These are phyloP conservation scores for Shargacucullia verbasci DNA, from an alignment of 2,888 invertebrate species.

Conservation along the genomic window DNA sequence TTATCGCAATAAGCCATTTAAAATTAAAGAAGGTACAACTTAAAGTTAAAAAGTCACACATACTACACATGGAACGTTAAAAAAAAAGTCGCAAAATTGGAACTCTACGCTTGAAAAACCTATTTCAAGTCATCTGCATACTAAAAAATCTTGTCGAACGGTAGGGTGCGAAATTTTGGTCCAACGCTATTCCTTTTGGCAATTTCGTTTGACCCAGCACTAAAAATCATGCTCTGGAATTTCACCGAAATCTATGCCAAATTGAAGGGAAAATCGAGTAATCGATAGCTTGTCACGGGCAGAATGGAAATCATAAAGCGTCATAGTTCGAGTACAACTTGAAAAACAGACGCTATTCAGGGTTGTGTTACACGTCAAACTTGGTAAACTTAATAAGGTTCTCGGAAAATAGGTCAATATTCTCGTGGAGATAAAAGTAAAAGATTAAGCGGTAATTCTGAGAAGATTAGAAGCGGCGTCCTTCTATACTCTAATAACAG, in stretches of 20 bases:
- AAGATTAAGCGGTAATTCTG: no score
- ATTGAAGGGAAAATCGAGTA: constrained; percentile 13
- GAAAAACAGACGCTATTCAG: no score
- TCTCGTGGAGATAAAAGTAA: no score
- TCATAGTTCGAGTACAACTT: not conserved
- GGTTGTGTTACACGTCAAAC: no score
- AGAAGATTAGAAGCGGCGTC: no score
- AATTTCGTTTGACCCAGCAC: not conserved
- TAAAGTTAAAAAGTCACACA: no score
- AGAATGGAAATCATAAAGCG: not conserved
- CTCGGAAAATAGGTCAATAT: no score
- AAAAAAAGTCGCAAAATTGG: not conserved
- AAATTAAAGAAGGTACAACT: no score
- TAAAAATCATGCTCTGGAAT: constrained; percentile 1
- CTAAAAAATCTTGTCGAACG: constrained; percentile 16
- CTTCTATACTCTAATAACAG: no score
- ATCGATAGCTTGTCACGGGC: not conserved
- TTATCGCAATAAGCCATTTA: no score
- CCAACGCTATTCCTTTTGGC: not conserved
- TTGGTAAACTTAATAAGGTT: no score
- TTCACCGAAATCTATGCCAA: constrained; percentile 16
- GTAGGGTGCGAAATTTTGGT: not conserved
- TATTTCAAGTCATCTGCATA: not conserved
- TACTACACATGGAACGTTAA: no score
- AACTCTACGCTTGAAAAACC: not conserved